Evolutionary conservation across 23 tunicate species (phyloP).

Genomic region (Styela plicata): DNA sequence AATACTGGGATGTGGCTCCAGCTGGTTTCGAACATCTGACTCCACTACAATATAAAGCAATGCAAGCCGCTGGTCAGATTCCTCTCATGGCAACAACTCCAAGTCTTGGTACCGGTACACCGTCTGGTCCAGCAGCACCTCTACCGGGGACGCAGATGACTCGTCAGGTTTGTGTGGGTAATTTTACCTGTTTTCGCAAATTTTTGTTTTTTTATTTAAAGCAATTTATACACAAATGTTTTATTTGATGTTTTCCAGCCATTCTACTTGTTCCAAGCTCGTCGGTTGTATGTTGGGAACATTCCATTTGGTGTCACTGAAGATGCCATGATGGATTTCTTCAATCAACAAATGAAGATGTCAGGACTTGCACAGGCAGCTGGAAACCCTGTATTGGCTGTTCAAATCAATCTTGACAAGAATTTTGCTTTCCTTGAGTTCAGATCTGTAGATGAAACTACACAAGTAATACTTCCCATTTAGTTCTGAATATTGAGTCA

Average conservation of each 20-base stretch:
- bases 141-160: constrained; percentile 88
- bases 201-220: neutral
- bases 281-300: constrained; percentile 91
- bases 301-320: constrained; percentile 97
- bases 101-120: constrained; percentile 31
- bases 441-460: constrained; percentile 95
- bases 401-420: constrained; percentile 93
- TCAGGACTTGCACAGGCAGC: constrained; percentile 93
- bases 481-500: no score
- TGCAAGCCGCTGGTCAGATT: constrained; percentile 99
- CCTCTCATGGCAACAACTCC: constrained; percentile 80
- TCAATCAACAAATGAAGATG: constrained; percentile 86
- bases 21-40: constrained; percentile 93
- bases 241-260: constrained; percentile 4
- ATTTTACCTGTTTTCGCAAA: neutral
- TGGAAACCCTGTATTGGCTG: constrained; percentile 95
- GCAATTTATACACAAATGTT: neutral
- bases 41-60: constrained; percentile 91
- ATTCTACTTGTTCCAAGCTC: constrained; percentile 52
- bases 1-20: constrained; percentile 97
- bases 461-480: no score
- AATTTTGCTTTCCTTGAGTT: constrained; percentile 97
- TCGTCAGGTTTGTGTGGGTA: constrained; percentile 39
- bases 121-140: constrained; percentile 28
- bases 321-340: constrained; percentile 99